Percentiles rank a stretch among this genome's conserved stretches.
Conservation (phyloP, 2,797 vertebrate genomes). For the Macropus fuliginosus region DNA sequence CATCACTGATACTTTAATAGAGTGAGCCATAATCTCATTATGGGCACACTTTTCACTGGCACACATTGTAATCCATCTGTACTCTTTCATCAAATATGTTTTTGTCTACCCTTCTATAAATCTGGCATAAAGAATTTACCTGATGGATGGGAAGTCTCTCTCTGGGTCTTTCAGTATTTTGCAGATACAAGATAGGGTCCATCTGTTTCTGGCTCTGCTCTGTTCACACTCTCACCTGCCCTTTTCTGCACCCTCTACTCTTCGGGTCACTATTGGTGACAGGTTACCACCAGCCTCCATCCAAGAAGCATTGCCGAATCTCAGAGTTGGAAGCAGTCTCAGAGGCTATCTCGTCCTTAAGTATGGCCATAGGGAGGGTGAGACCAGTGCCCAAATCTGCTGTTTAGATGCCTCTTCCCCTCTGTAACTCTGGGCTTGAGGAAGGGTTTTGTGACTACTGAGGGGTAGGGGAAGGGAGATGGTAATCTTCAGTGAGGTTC, state of each 20-base stretch:
- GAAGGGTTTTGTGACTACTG: background rate
- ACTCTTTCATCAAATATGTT: background rate
- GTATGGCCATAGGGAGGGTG: background rate
- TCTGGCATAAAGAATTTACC: background rate
- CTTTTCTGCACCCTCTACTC: background rate
- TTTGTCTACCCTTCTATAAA: background rate
- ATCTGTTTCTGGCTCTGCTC: background rate
- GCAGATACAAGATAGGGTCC: background rate
- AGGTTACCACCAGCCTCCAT: background rate
- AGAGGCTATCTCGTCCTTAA: background rate
- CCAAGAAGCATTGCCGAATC: background rate
- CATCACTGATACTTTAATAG: background rate
- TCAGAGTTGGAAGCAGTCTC: background rate
- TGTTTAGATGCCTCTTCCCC: background rate
- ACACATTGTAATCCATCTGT: background rate
- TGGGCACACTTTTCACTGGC: background rate
- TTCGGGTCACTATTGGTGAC: background rate
- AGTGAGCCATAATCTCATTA: background rate
- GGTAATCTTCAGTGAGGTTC: background rate
- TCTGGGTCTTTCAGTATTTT: background rate
- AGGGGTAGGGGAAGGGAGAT: background rate
- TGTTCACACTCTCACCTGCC: background rate
- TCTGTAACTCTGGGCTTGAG: background rate
- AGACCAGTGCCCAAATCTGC: background rate
- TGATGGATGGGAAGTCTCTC: background rate